Conservation (phyloP, 2,113 vertebrate genomes). For the Sinocyclocheilus maitianheensis region DNA sequence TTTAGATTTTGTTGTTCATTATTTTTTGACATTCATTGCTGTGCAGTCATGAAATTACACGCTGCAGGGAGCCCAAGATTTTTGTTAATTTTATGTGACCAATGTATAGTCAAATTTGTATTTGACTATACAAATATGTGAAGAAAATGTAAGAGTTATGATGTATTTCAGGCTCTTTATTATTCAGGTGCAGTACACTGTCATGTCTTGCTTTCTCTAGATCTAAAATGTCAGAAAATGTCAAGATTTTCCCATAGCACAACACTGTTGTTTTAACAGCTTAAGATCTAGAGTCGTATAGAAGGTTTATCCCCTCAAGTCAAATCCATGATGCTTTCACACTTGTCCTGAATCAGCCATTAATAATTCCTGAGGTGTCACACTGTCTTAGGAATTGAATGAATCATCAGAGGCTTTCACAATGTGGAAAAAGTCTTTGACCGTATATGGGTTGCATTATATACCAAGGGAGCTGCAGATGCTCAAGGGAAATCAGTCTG, state of each 20-base stretch:
- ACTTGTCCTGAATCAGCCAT: constrained; percentile 21
- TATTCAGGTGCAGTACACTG: neutral
- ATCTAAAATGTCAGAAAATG: constrained; percentile 18
- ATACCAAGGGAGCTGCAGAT: constrained; percentile 3
- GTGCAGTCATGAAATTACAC: neutral
- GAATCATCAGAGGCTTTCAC: constrained; percentile 19
- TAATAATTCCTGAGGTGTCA: constrained; percentile 43
- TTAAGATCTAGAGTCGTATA: neutral
- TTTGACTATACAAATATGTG: neutral
- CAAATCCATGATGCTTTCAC: constrained; percentile 18
- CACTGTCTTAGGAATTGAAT: constrained; percentile 17
- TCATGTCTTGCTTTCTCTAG: neutral
- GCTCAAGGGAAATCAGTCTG: neutral
- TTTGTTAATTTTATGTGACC: neutral
- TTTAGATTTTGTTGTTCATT: no score
- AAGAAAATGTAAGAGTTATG: neutral
- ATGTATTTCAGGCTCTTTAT: neutral
- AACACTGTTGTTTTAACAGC: neutral
- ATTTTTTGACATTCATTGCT: neutral
- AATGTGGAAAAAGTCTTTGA: neutral
- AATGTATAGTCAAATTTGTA: neutral
- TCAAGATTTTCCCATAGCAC: constrained; percentile 19
- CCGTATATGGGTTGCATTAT: neutral
- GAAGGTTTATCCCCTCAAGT: constrained; percentile 15
- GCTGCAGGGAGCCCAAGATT: neutral